Percentiles rank a stretch among this genome's conserved stretches.
Evolutionary conservation across 2,888 invertebrate genomes (phyloP).

Genomic region (Anaspis maculata): DNA sequence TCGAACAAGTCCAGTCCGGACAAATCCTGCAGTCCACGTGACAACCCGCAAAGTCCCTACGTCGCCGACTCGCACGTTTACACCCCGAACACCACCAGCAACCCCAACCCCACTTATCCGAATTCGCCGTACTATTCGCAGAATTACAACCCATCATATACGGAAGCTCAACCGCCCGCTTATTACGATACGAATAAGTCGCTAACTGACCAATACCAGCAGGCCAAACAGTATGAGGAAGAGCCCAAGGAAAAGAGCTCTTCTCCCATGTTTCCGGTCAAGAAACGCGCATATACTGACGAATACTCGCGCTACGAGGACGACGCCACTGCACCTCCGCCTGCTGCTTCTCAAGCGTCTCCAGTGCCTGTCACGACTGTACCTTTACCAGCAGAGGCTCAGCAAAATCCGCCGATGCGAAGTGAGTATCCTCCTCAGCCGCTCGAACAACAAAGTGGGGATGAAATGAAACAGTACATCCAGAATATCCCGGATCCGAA

Average conservation of each 20-base stretch:
- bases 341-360: background rate
- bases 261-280: background rate
- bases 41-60: slow-evolving; percentile 54
- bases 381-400: background rate
- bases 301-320: background rate
- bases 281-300: background rate
- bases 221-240: slow-evolving; percentile 32
- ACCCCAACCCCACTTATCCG: slow-evolving; percentile 26
- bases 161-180: slow-evolving; percentile 44
- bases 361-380: background rate
- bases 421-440: slow-evolving; percentile 10
- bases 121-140: slow-evolving; percentile 37
- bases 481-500: slow-evolving; percentile 35
- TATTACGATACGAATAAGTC: slow-evolving; percentile 55
- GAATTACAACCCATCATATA: slow-evolving; percentile 36
- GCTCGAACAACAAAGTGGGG: slow-evolving; percentile 6
- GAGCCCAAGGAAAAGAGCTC: slow-evolving; percentile 4
- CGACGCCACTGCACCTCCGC: slow-evolving; percentile 47
- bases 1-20: slow-evolving; percentile 77
- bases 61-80: slow-evolving; percentile 51
- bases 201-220: slow-evolving; percentile 40
- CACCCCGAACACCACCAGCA: slow-evolving; percentile 47
- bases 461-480: slow-evolving; percentile 25
- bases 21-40: slow-evolving; percentile 73
- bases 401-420: background rate